These are phyloP conservation scores for Akabosia matsudoensis DNA, from an alignment of 1,140 invertebrate genomes.

Conservation along the genomic window DNA sequence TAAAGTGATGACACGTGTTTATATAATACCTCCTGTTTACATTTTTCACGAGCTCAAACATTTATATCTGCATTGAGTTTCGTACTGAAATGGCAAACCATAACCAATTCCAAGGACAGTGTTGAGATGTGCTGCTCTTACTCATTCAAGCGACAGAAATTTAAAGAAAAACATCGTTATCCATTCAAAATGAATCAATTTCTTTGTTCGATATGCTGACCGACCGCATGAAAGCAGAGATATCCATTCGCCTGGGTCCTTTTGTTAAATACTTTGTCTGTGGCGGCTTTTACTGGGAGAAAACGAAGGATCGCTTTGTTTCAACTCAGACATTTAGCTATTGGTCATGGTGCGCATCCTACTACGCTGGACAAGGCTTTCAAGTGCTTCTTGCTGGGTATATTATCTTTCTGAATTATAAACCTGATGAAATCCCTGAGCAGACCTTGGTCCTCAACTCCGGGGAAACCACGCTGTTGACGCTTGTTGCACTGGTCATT, in stretches of 20 bases:
- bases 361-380: background rate
- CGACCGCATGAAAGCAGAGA: background rate
- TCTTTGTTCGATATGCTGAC: no score
- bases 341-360: background rate
- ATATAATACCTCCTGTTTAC: no score
- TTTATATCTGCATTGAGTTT: no score
- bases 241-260: background rate
- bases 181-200: no score
- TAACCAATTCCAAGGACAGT: no score
- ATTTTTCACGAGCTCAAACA: no score
- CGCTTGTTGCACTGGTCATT: background rate
- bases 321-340: background rate
- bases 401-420: background rate
- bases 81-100: no score
- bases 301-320: background rate
- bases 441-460: background rate
- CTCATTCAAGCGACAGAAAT: no score
- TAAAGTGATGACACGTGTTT: slow-evolving; percentile 41
- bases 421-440: no score
- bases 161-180: no score
- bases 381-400: background rate
- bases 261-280: background rate
- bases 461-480: background rate
- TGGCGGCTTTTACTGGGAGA: background rate
- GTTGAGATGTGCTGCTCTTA: no score